Conservation (phyloP, 1,140 invertebrate species). For the Pinna nobilis region DNA sequence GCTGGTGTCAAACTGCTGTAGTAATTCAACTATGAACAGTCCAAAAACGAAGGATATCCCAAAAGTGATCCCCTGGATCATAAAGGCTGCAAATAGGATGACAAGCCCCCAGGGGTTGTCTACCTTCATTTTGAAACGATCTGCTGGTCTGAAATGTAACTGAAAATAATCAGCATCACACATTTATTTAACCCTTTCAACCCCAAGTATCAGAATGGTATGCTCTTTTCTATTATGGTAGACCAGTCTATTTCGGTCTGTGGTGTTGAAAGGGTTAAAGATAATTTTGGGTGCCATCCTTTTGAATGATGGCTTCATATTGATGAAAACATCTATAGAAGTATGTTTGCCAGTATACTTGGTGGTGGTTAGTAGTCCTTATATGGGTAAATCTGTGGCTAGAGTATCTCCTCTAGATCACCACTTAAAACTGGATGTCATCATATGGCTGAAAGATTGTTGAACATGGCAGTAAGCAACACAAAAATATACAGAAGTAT, state of each 20-base stretch:
- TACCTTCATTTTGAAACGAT: background rate
- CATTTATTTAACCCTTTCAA: too few species aligned
- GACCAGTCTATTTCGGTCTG: too few species aligned
- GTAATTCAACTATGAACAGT: slow-evolving; percentile 56
- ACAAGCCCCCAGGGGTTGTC: slow-evolving; percentile 40
- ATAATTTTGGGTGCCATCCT: background rate
- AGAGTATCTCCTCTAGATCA: background rate
- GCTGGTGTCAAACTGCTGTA: slow-evolving; percentile 43
- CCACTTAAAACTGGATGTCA: too few species aligned
- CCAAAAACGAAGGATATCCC: slow-evolving; percentile 48
- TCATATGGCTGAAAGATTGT: too few species aligned
- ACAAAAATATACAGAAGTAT: too few species aligned
- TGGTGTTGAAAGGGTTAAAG: too few species aligned
- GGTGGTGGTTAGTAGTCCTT: background rate
- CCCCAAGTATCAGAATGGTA: too few species aligned
- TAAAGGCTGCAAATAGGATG: slow-evolving; percentile 50
- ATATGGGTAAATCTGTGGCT: background rate
- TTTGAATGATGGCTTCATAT: too few species aligned
- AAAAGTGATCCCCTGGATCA: slow-evolving; percentile 57
- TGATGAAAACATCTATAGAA: too few species aligned
- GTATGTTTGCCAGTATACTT: background rate
- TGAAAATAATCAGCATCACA: background rate
- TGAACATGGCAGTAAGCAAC: too few species aligned
- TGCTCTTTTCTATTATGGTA: too few species aligned
- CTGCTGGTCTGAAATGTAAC: background rate